Conservation (phyloP, 2,888 invertebrate species). For the Aromia moschata region DNA sequence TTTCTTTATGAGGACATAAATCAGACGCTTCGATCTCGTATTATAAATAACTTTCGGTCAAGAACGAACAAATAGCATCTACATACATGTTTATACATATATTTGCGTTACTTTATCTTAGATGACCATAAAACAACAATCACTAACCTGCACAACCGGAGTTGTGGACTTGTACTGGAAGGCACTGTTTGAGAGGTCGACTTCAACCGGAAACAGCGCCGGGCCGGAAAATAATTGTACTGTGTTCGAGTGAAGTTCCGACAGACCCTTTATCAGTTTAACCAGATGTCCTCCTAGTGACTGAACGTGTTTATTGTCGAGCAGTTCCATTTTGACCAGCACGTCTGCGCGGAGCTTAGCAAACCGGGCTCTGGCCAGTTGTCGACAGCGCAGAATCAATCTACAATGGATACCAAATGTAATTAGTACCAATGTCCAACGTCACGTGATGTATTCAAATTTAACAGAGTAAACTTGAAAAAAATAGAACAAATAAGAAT, state of each 20-base stretch:
- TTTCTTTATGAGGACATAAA: not conserved
- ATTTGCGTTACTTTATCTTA: too few species aligned
- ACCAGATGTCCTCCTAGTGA: conserved; percentile 89
- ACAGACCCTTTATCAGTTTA: conserved; percentile 84
- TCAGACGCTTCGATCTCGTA: not conserved
- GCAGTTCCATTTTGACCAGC: conserved; percentile 93
- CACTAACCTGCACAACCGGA: conserved; percentile 60
- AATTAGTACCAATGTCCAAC: too few species aligned
- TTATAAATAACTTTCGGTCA: not conserved
- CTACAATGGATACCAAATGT: too few species aligned
- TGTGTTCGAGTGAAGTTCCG: conserved; percentile 66
- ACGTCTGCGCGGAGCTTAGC: conserved; percentile 89
- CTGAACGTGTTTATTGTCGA: conserved; percentile 98
- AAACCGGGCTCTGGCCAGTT: conserved; percentile 89
- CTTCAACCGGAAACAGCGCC: conserved; percentile 92
- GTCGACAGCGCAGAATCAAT: conserved; percentile 92
- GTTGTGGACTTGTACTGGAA: conserved; percentile 86
- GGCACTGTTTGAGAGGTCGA: conserved; percentile 90
- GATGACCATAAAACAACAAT: too few species aligned
- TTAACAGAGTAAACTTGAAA: too few species aligned
- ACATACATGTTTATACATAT: too few species aligned
- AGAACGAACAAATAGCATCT: not conserved
- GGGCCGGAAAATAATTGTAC: conserved; percentile 80
- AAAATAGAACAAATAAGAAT: too few species aligned
- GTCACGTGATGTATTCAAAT: too few species aligned